Base-by-base conservation (phyloP, 2,113 vertebrate species). In the Megaptera novaeangliae region DNA sequence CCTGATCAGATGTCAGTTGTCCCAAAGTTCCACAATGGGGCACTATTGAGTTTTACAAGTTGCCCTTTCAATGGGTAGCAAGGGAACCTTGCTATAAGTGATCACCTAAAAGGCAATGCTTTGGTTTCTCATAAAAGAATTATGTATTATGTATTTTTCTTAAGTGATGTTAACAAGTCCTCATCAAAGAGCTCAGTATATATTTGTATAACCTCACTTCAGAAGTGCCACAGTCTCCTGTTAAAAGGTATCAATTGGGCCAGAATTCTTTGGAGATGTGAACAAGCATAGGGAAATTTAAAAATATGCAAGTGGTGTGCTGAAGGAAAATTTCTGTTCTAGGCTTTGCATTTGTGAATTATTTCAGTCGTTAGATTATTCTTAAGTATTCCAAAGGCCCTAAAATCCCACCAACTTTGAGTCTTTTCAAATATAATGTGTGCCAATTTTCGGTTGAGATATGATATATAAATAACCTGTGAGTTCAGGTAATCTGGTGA, bases 41-140 rank as follows among this genome's bases (percentile, higher is more conserved):
- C 94, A 74, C 93, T 97, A 77, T 83, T 97, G 97, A 97, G 91
- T 97, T 98, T 96, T 87, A 49, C 31, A 96, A 95, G 13, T 46
- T 89, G 46, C 57, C 88, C 77, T 91, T 96, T 78, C 34, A 36
- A 29, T 9, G 57, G 49, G 34, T 8, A 88, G 75, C 64, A 92
- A 84, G n/a, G 59, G 57, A 95, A 61, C 34, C 11, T 15, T 63
- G 52, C 57, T 44, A 84, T 21, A 78, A 81, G 92, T 13, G 31
- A 82, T 74, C 23, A 36, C 6, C 55, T 39, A 68, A 75, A 87
- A 85, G 80, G 10, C 46, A 55, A 52, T 31, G 55, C 46, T 92
- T 94, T 63, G 25, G 23, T 88, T 94, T 88, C 77, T 81, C 27
- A 52, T 95, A 34, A 81, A 78, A 77, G 74, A 64, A 74, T 78